phyloP scores from a whole-genome alignment of 2,113 vertebrate species.

The Scolopax mira region DNA sequence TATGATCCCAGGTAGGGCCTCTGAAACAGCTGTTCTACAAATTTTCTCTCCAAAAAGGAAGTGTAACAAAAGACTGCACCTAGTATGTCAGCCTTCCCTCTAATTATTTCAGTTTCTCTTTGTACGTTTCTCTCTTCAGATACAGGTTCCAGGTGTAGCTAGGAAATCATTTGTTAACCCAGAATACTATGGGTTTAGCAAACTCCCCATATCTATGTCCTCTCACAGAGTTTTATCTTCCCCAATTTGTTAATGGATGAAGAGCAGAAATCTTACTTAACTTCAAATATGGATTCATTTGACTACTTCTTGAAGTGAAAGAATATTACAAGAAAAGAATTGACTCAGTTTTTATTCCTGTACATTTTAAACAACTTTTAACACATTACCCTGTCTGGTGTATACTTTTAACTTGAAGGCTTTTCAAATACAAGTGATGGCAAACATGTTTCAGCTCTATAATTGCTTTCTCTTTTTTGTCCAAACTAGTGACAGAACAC shows the following conservation, averaged over 20 bases:
- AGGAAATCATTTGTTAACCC: background rate
- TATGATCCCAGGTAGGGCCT: background rate
- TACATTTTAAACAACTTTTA: background rate
- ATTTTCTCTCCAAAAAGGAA: background rate
- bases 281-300: background rate
- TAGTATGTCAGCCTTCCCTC: background rate
- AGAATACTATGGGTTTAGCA: background rate
- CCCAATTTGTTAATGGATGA: background rate
- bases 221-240: background rate
- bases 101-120: background rate
- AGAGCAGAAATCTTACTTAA: background rate
- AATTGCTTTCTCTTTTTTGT: background rate
- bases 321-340: background rate
- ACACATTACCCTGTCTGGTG: background rate
- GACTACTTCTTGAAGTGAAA: background rate
- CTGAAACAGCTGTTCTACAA: background rate
- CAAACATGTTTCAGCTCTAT: background rate
- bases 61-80: background rate
- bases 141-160: background rate
- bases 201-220: background rate
- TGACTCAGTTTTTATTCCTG: background rate
- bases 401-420: background rate
- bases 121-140: background rate
- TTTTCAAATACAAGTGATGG: background rate
- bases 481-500: background rate